Evolutionary conservation across 2,113 vertebrate species (phyloP).

Genomic region (Lampris megalopsis): DNA sequence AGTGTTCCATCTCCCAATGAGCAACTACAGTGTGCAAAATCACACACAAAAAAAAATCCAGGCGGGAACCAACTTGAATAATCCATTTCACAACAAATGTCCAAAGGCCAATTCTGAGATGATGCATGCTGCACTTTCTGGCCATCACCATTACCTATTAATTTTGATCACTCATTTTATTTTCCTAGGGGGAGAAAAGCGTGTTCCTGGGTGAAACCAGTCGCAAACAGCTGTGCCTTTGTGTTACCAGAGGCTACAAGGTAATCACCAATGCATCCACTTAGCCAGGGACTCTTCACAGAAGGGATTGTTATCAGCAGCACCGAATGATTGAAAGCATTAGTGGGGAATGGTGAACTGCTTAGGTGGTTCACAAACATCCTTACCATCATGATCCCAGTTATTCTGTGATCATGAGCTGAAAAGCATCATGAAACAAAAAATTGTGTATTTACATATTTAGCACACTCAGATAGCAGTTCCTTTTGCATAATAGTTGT

Average conservation of each 20-base stretch:
- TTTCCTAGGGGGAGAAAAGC: conserved; percentile 58
- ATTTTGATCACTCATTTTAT: conserved; percentile 59
- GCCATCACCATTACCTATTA: conserved; percentile 33
- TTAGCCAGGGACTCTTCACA: conserved; percentile 77
- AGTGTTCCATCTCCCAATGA: conserved; percentile 7
- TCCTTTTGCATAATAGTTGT: no score
- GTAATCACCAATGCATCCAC: conserved; percentile 83
- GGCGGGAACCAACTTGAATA: conserved; percentile 27
- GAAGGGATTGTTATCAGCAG: conserved; percentile 78
- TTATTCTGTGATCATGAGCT: background rate
- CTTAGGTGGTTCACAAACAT: conserved; percentile 71
- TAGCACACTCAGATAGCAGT: conserved; percentile 11
- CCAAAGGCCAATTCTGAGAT: conserved; percentile 38
- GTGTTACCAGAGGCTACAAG: conserved; percentile 77
- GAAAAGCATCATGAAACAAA: background rate
- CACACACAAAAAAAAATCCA: background rate
- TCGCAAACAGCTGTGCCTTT: conserved; percentile 81
- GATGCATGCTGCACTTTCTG: conserved; percentile 24
- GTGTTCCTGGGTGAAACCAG: conserved; percentile 63
- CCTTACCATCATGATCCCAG: conserved; percentile 45
- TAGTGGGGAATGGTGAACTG: conserved; percentile 79
- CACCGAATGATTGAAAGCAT: conserved; percentile 81
- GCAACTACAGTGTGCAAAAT: background rate
- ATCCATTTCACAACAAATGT: conserved; percentile 28
- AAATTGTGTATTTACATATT: conserved; percentile 32